Evolutionary conservation across 2,113 vertebrate species (phyloP), one percentile per base, ranked within the genome.

Genomic region (Ptyas mucosa): DNA sequence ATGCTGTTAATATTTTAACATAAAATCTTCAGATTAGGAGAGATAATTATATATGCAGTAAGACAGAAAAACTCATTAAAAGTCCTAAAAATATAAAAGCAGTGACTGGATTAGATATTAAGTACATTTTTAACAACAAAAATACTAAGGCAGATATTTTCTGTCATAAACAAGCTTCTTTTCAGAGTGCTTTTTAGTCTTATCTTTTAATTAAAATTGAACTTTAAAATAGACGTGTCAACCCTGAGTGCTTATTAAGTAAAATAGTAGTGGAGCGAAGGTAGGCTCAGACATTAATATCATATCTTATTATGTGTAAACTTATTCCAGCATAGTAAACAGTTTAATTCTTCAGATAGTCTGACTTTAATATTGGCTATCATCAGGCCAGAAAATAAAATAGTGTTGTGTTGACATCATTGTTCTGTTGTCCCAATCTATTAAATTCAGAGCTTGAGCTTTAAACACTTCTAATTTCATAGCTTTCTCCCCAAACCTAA

Each of bases 191-290:
- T 95, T 89, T 92, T 96, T 93, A 94, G 94, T 89, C 96, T 98
- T 98, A 97, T 97, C 97, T 98, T 98, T 98, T 98, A 97, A 97
- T 98, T 98, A 98, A 98, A 97, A 94, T 87, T 95, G 96, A 97
- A 97, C 95, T 97, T 97, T 97, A 97, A 97, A 97, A 95, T 96
- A 95, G 96, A 95, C 95, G 93, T 97, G 64, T 94, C 93, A 95
- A 93, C 85, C 46, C 89, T 90, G 81, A 81, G 90, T 95, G 92
- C 96, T 96, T 97, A 96, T 97, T 97, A 97, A 96, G 95, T 93
- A 93, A 95, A 95, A 94, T 96, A 96, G 92, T 94, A 94, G 88
- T 95, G 94, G 69, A 57, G 46, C 92, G 23, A 86, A 53, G 93
- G 86, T 94, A 89, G 93, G 94, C 89, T 95, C 88, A 94, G 90